These are phyloP conservation scores for Tenthredo distinguenda DNA, from an alignment of 2,888 invertebrate genomes.

Conservation along the genomic window DNA sequence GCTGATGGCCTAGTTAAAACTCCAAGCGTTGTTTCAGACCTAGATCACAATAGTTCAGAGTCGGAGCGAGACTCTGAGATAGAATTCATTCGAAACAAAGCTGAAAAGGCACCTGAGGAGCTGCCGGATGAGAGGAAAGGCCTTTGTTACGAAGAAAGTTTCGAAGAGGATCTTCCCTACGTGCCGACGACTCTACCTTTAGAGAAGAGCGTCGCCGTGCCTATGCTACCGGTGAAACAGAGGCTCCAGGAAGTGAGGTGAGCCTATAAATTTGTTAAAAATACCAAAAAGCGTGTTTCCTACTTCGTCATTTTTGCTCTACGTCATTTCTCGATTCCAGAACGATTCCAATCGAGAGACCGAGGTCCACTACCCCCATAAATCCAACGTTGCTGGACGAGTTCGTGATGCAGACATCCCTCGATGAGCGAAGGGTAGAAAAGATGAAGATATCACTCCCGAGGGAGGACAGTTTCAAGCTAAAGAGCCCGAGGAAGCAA, in stretches of 20 bases:
- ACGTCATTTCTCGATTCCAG: conserved; percentile 73
- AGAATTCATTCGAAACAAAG: conserved; percentile 77
- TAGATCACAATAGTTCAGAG: conserved; percentile 81
- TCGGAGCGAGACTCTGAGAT: conserved; percentile 87
- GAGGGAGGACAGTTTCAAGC: conserved; percentile 78
- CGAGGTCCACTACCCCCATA: conserved; percentile 87
- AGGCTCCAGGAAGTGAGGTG: conserved; percentile 78
- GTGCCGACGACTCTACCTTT: conserved; percentile 94
- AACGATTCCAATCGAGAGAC: conserved; percentile 87
- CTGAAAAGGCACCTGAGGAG: conserved; percentile 83
- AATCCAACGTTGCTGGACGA: conserved; percentile 87
- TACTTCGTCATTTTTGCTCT: not conserved
- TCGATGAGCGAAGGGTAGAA: conserved; percentile 79
- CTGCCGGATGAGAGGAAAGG: conserved; percentile 85
- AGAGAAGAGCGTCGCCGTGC: conserved; percentile 90
- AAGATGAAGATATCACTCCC: conserved; percentile 87
- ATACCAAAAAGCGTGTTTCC: not conserved
- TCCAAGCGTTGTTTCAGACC: conserved; percentile 70
- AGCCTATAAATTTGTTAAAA: conserved; percentile 20
- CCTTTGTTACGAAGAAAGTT: conserved; percentile 90
- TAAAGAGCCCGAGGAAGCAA: conserved; percentile 78
- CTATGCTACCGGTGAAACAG: conserved; percentile 90
- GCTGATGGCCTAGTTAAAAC: conserved; percentile 65
- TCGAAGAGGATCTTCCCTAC: conserved; percentile 91
- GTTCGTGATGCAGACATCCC: conserved; percentile 80